Evolutionary conservation across 2,797 vertebrate species (phyloP), one percentile per base, ranked within the genome.

Genomic region (Heterohyrax brucei): DNA sequence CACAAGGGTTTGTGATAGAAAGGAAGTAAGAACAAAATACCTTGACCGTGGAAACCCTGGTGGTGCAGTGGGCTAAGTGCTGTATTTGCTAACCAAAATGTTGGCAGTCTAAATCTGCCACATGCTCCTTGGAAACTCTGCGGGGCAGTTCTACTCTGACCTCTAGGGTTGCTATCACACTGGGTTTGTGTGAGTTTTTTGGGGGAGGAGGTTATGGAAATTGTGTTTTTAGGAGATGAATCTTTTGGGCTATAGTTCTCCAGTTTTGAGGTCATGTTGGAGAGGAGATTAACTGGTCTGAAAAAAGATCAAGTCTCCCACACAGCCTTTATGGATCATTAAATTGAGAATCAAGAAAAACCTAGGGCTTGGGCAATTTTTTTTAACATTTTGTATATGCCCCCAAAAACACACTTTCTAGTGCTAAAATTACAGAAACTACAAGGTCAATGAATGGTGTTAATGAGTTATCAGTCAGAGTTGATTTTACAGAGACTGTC

Each of bases 401-500:
- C 62, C 5, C 24, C 86, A 85, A 72, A 53, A 86, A 66, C 33
- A 66, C 2, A 61, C 22, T 86, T 87, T 80, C 30, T 86, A 87
- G 68, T 64, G 70, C 9, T 64, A 5, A n/a, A 30, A 39, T 95
- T 85, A 22, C 28, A 79, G 87, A 81, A 94, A 94, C 61, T 39
- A 59, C 8, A 87, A 26, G 61, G 59, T 48, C 48, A 66, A 85
- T 39, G 21, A 66, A 85, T 39, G 21, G 39, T 81, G 46, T 48
- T 79, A 84, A 73, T 46, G 50, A 85, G 22, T 91, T 78, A 70
- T 39, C 72, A 46, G 82, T 88, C 78, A 78, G 56, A 93, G 53
- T 39, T 93, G 33, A 81, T 80, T 39, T 48, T 91, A 62, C n/a
- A 90, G 72, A 77, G 93, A 87, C 53, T 86, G 53, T 64, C 72